These are phyloP conservation scores for Mesorhabditis spiculigera DNA, from an alignment of 2,888 invertebrate genomes.

Conservation along the genomic window DNA sequence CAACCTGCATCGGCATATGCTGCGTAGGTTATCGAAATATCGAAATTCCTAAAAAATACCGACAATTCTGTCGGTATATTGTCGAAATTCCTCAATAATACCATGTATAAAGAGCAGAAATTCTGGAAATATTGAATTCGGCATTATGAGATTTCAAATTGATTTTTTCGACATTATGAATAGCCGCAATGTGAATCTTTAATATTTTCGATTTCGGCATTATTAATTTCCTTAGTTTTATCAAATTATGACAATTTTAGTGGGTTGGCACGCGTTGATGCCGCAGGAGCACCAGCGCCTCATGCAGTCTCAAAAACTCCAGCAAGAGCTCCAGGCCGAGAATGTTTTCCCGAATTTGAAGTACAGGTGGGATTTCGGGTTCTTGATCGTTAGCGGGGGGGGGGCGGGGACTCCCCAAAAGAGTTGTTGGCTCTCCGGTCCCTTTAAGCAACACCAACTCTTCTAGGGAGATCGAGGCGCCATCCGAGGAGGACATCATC, in stretches of 20 bases:
- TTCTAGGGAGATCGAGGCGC: conserved; percentile 12
- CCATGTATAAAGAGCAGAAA: too few relatives aligned
- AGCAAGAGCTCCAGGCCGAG: conserved; percentile 21
- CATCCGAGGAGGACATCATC: conserved; percentile 10
- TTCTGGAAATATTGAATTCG: too few relatives aligned
- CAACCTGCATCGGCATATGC: conserved; percentile 17
- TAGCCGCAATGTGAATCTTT: too few relatives aligned
- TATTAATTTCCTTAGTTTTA: neutral
- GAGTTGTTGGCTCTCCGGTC: too few relatives aligned
- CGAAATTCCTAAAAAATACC: too few relatives aligned
- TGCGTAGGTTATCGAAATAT: conserved; percentile 17
- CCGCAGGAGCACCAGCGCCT: conserved; percentile 27
- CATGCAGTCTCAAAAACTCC: conserved; percentile 20
- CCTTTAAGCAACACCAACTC: neutral
- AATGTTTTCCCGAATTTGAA: conserved; percentile 35
- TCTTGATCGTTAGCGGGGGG: too few relatives aligned
- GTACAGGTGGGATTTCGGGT: conserved; percentile 24
- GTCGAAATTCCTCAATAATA: too few relatives aligned
- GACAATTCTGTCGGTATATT: too few relatives aligned
- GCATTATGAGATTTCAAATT: too few relatives aligned
- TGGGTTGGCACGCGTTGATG: conserved; percentile 38
- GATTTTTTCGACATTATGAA: too few relatives aligned
- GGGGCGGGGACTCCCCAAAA: too few relatives aligned
- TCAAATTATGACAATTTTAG: conserved; percentile 20
- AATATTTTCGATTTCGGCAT: neutral